Evolutionary conservation across 1,140 invertebrate species (phyloP), one percentile per base, ranked within the genome.

Genomic region (Drosophila navojoa): DNA sequence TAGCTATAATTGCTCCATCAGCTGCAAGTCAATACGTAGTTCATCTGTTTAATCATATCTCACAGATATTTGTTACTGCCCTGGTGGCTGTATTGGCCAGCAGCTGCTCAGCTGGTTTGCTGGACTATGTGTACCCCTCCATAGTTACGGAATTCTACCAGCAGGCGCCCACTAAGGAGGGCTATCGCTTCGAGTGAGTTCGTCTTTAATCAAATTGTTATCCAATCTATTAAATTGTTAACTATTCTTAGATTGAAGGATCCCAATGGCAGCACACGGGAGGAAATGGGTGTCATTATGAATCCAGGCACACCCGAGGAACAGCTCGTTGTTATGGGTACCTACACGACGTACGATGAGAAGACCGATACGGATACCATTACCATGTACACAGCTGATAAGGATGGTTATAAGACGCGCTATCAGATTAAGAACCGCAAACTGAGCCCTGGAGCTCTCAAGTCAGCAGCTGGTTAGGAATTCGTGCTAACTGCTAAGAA

Each of bases 301-400:
- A 92, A 92, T 66, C 87, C 91, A 0, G 91, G 79, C 27, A 90
- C 91, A 2, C 54, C 71, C 0, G 53, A 92, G 0, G 85, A 92
- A 53, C 64, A 92, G 29, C 71, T 92, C n/a, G 91, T 92, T 5
- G 89, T 90, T 4, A 91, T 92, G 87, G 91, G 91, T 49, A 58
- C 72, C 19, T 90, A 91, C 55, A 60, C 79, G 13, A 52, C 55
- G 0, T 78, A 81, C 3, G 87, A 91, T 73, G 81, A 90, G 57
- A 92, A 92, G 52, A 91, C 90, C 47, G 78, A 91, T 22, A 92
- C 66, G 19, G 87, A 90, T 2, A 81, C 90, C 38, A 76, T 80
- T 4, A 87, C 85, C 19, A 91, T 91, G 81, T 92, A 92, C 62
- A 92, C 91, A 0, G 91, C 91, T 50, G 91, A 92, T 32, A 92